These are phyloP conservation scores for Merluccius polli DNA, from an alignment of 2,797 vertebrate genomes.

Conservation along the genomic window DNA sequence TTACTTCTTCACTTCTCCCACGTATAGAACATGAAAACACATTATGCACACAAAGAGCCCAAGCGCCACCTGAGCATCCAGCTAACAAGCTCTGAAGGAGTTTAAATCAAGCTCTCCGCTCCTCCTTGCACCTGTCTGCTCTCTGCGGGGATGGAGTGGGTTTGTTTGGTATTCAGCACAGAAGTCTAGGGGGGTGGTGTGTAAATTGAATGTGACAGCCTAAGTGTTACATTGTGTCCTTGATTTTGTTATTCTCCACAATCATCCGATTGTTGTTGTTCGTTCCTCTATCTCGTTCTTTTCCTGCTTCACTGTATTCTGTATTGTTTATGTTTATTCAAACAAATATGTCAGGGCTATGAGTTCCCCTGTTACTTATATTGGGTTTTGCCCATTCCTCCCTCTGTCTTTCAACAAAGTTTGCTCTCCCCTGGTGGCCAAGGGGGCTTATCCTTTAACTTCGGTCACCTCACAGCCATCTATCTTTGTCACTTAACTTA, in stretches of 20 bases:
- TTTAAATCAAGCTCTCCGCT: slow-evolving; percentile 41
- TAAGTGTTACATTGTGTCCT: slow-evolving; percentile 70
- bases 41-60: slow-evolving; percentile 9
- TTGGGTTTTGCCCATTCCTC: background rate
- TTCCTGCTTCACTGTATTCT: background rate
- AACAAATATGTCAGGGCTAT: background rate
- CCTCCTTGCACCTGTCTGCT: slow-evolving; percentile 40
- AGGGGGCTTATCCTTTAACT: background rate
- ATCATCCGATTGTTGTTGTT: slow-evolving; percentile 42
- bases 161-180: slow-evolving; percentile 65
- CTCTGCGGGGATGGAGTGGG: slow-evolving; percentile 35
- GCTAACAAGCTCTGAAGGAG: slow-evolving; percentile 50
- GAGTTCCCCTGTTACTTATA: background rate
- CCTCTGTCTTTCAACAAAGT: background rate
- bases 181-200: slow-evolving; percentile 56
- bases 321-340: background rate
- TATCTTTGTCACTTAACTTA: background rate
- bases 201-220: slow-evolving; percentile 69
- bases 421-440: background rate
- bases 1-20: background rate
- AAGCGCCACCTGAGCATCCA: slow-evolving; percentile 38
- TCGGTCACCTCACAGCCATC: background rate
- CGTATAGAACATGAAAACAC: background rate
- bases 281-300: slow-evolving; percentile 35
- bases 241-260: slow-evolving; percentile 55